Evolutionary conservation across 2,888 invertebrate species (phyloP), one percentile per base, ranked within the genome.

Genomic region (Parthenolecanium corni): DNA sequence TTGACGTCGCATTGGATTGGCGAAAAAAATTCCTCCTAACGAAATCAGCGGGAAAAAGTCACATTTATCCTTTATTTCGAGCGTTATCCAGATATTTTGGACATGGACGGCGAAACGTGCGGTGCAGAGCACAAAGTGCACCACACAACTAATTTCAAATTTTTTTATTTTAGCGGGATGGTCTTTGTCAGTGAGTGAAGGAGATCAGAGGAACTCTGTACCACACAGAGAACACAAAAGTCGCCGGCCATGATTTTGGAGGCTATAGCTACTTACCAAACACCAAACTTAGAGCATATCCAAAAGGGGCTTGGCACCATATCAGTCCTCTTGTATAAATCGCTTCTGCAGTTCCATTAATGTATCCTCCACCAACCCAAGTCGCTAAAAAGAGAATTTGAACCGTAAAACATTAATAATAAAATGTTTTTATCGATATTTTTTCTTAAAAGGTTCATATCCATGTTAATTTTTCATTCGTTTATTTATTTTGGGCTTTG

Each of bases 301-400:
- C 97, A 75, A 98, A 90, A n/a, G 97, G 97, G 61, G 97, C 97
- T 78, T 96, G 95, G 75, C 96, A 96, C 93, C 95, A 96, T 47
- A 95, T 84, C 71, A 97, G 78, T 1, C 94, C 95, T 66, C 81
- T 83, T 44, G 89, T 90, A 77, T 91, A 96, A 71, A 97, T 91
- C 52, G 89, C 90, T 77, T 98, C 97, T 24, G 97, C 95, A 18
- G 97, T 96, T 67, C 97, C 97, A 75, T 98, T 98, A 74, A 98
- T 98, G 78, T 97, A 98, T 56, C 96, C 97, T 47, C 98, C 97
- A 66, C 97, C 98, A 58, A 98, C 97, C 97, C 98, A 98, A 16
- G 97, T 98, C 52, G 97, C 96, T 91, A 76, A 38, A 56, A 31
- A 31, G 31, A 9, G 31, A 31, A 31, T 31, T 31, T n/a, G n/a